phyloP scores from a whole-genome alignment of 2,113 vertebrate genomes.

The Ornithorhynchus anatinus region DNA sequence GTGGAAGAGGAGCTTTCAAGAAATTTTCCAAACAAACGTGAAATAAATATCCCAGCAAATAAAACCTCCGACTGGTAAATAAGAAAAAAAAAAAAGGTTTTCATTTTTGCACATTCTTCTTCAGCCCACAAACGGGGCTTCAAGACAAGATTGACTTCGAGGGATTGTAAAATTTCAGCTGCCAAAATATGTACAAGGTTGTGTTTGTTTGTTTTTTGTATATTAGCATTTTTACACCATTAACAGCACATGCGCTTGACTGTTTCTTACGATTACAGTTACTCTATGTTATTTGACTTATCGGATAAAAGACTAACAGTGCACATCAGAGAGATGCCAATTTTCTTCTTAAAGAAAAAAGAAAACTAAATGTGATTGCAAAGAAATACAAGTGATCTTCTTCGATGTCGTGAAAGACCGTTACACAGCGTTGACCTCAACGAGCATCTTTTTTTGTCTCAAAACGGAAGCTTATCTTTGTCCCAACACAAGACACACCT shows the following conservation, averaged over 20 bases:
- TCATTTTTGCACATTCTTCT: neutral
- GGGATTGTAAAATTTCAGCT: conserved; percentile 60
- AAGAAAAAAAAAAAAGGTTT: neutral
- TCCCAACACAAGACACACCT: neutral
- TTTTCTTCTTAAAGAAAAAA: conserved; percentile 16
- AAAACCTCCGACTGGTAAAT: conserved; percentile 41
- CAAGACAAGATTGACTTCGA: neutral
- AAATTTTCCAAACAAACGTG: conserved; percentile 2
- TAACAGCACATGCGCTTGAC: conserved; percentile 55
- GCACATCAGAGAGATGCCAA: conserved; percentile 52
- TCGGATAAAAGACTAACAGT: conserved; percentile 54
- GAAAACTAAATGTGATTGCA: neutral
- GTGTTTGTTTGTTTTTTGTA: conserved; percentile 34
- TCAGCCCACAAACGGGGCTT: conserved; percentile 16
- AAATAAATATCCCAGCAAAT: conserved; percentile 52
- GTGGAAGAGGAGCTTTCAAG: conserved; percentile 26
- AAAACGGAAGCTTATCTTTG: neutral
- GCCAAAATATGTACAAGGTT: conserved; percentile 58
- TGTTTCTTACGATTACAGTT: conserved; percentile 52
- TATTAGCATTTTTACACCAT: conserved; percentile 40
- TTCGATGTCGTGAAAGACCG: conserved; percentile 24
- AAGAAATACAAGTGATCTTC: conserved; percentile 24
- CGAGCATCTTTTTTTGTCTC: neutral
- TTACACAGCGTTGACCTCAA: conserved; percentile 29
- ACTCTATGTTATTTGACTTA: conserved; percentile 45